These are phyloP conservation scores for Pedetes capensis DNA, from an alignment of 2,113 vertebrate species.

Conservation along the genomic window DNA sequence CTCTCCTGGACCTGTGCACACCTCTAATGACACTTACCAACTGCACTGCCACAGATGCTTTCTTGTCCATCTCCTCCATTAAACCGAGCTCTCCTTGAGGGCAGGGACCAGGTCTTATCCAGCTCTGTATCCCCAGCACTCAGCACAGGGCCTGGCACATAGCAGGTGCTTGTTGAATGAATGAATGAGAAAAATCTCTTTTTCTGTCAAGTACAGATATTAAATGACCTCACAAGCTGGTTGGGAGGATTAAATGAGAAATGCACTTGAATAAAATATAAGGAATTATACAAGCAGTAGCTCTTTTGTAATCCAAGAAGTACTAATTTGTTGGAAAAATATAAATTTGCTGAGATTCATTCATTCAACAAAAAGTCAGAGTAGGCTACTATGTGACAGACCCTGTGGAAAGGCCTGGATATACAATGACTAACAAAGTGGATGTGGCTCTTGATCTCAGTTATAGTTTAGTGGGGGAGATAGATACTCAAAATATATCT, in stretches of 20 bases:
- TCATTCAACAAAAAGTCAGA: constrained; percentile 62
- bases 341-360: constrained; percentile 50
- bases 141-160: constrained; percentile 59
- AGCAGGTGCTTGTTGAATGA: constrained; percentile 59
- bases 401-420: neutral
- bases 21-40: constrained; percentile 21
- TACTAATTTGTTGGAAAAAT: neutral
- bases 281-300: constrained; percentile 14
- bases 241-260: constrained; percentile 50
- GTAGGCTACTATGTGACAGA: neutral
- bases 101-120: constrained; percentile 46
- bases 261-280: constrained; percentile 48
- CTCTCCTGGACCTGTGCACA: neutral
- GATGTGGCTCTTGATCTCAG: constrained; percentile 27
- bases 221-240: constrained; percentile 62
- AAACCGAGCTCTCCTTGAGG: constrained; percentile 44
- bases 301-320: neutral
- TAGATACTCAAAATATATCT: neutral
- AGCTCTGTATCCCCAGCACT: constrained; percentile 53
- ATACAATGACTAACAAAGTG: constrained; percentile 6
- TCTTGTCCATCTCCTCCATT: constrained; percentile 34
- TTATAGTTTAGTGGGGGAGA: constrained; percentile 30
- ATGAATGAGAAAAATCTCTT: constrained; percentile 53
- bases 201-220: constrained; percentile 33
- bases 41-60: constrained; percentile 45